phyloP scores from a whole-genome alignment of 2,797 vertebrate species.

The Mormyrus hasselquistii region DNA sequence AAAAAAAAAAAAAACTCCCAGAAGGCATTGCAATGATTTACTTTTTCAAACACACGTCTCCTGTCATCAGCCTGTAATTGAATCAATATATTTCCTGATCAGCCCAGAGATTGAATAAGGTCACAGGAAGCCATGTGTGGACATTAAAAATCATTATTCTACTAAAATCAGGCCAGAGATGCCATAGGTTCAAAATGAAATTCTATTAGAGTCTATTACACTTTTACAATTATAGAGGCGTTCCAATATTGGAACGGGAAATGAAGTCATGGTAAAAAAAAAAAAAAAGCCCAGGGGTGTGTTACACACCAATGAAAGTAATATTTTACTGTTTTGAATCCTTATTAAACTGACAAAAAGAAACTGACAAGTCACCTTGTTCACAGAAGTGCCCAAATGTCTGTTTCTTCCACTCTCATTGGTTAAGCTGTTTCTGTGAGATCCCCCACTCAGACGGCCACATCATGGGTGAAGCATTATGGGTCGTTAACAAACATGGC shows the following conservation, averaged over 20 bases:
- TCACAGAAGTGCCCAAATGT: slow-evolving; percentile 66
- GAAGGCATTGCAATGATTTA: slow-evolving; percentile 99
- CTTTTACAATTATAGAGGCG: slow-evolving; percentile 99
- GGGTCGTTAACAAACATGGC: background rate
- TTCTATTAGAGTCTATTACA: slow-evolving; percentile 99
- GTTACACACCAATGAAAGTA: slow-evolving; percentile 95
- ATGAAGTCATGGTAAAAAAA: slow-evolving; percentile 86
- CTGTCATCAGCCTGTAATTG: slow-evolving; percentile 99
- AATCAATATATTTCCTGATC: slow-evolving; percentile 99
- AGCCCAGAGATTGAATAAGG: slow-evolving; percentile 99
- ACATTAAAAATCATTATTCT: slow-evolving; percentile 99
- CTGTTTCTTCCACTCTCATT: slow-evolving; percentile 49
- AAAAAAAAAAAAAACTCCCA: slow-evolving; percentile 64
- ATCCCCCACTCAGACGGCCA: too few species aligned
- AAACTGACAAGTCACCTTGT: slow-evolving; percentile 89
- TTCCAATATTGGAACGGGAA: slow-evolving; percentile 98
- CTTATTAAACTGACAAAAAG: slow-evolving; percentile 89
- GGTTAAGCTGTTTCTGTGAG: background rate
- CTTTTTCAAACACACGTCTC: slow-evolving; percentile 83
- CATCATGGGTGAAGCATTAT: background rate
- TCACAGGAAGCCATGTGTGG: slow-evolving; percentile 98
- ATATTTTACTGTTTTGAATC: slow-evolving; percentile 89
- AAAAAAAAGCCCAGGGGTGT: slow-evolving; percentile 90
- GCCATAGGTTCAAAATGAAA: slow-evolving; percentile 97
- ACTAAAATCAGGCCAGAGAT: slow-evolving; percentile 92